Conservation (phyloP, 53 echinoderm and acorn worm species). For the Antedon mediterranea region DNA sequence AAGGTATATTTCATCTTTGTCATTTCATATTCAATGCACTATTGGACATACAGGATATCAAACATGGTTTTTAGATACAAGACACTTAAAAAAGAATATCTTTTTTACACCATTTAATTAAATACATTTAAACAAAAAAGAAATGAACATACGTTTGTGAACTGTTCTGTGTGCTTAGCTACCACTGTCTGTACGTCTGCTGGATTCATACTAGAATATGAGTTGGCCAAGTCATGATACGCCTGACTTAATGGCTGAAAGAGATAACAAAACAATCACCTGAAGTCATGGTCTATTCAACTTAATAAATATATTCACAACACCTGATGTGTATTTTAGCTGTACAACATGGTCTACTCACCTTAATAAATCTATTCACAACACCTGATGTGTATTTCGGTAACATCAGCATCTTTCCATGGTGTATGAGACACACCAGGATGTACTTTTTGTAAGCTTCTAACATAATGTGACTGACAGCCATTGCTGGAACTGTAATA, state of each 20-base stretch:
- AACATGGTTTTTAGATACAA: not conserved
- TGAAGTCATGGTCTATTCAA: no score
- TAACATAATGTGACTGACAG: constrained; percentile 91
- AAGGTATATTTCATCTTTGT: no score
- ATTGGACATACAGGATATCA: no score
- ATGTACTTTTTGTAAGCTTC: constrained; percentile 95
- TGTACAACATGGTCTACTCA: constrained; percentile 6
- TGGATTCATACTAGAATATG: constrained; percentile 62
- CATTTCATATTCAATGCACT: no score
- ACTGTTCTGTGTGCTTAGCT: constrained; percentile 60
- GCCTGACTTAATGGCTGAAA: constrained; percentile 68
- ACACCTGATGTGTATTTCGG: constrained; percentile 94
- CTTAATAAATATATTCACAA: no score
- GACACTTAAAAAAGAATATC: not conserved
- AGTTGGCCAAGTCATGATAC: constrained; percentile 62
- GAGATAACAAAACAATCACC: not conserved
- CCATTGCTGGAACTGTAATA: constrained; percentile 89
- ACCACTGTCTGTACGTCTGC: constrained; percentile 47
- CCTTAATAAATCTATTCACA: constrained; percentile 89
- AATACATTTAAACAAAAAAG: no score
- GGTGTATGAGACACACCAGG: constrained; percentile 74
- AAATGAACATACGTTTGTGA: constrained; percentile 44
- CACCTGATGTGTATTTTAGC: not conserved
- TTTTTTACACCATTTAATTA: no score
- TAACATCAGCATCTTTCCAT: constrained; percentile 61